Percentiles rank a stretch among this genome's conserved stretches.
These are phyloP conservation scores for Philopedon plagiatum DNA, from an alignment of 2,888 invertebrate genomes.

Conservation along the genomic window DNA sequence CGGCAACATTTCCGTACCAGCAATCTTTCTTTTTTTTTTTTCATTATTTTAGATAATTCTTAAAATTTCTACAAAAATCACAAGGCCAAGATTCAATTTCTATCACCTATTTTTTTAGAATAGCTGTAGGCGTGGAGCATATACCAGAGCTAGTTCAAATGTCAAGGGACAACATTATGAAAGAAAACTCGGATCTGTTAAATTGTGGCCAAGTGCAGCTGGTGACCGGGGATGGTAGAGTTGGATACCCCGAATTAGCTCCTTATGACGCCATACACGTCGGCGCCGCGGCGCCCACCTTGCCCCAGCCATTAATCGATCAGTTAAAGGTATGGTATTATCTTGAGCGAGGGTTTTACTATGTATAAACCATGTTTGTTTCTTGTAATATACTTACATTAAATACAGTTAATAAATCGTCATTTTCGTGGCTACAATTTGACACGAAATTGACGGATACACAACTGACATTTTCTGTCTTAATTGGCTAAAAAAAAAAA, in stretches of 20 bases:
- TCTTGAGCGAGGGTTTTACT: no score
- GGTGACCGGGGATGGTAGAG: constrained; percentile 90
- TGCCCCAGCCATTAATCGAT: constrained; percentile 84
- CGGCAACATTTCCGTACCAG: no score
- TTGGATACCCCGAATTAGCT: constrained; percentile 81
- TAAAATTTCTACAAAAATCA: no score
- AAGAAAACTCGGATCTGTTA: constrained; percentile 80
- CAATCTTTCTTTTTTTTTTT: no score
- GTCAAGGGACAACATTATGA: constrained; percentile 83
- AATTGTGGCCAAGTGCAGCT: constrained; percentile 78
- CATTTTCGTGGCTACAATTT: no score
- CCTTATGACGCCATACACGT: constrained; percentile 96
- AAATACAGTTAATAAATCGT: no score
- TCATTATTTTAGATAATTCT: no score
- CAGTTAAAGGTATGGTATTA: constrained; percentile 90
- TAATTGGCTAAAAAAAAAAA: no score
- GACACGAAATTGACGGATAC: no score
- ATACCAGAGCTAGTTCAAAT: constrained; percentile 85
- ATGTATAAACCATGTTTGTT: no score
- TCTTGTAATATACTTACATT: no score
- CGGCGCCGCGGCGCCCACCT: constrained; percentile 87
- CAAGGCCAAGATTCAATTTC: not conserved
- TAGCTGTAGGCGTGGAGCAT: constrained; percentile 89
- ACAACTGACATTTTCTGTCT: no score
- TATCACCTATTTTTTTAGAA: constrained; percentile 53